Evolutionary conservation across 2,113 vertebrate genomes (phyloP).

Genomic region (Hyaena hyaena): DNA sequence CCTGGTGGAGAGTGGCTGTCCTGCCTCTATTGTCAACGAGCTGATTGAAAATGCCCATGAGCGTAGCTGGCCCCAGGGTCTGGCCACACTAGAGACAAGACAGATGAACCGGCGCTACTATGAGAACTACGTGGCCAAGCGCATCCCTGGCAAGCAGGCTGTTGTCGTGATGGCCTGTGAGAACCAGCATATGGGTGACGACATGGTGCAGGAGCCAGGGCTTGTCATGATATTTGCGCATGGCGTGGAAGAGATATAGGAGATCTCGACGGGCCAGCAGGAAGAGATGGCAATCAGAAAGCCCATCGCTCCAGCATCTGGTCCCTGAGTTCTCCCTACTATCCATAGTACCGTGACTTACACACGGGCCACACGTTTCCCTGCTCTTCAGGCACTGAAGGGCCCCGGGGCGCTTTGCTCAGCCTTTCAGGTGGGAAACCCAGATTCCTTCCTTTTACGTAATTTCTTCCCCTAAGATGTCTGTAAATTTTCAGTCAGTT

Average conservation of each 20-base stretch:
- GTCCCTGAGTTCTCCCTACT: conserved; percentile 7
- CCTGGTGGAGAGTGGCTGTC: conserved; percentile 97
- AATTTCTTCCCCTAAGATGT: conserved; percentile 58
- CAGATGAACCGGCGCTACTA: conserved; percentile 99
- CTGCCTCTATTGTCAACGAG: conserved; percentile 96
- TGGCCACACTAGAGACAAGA: conserved; percentile 97
- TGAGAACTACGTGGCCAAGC: conserved; percentile 99
- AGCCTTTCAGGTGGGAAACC: conserved; percentile 33
- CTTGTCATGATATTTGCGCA: conserved; percentile 99
- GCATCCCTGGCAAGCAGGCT: conserved; percentile 98
- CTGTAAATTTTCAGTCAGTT: conserved; percentile 44
- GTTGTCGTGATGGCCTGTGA: conserved; percentile 99
- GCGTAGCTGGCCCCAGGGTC: conserved; percentile 97
- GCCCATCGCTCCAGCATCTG: conserved; percentile 38
- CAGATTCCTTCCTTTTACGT: conserved; percentile 63
- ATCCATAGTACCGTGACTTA: neutral
- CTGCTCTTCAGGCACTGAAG: conserved; percentile 44
- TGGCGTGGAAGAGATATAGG: conserved; percentile 95
- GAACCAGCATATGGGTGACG: conserved; percentile 99
- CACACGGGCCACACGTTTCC: neutral
- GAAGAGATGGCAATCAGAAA: conserved; percentile 57
- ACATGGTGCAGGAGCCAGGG: conserved; percentile 98
- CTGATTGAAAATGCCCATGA: conserved; percentile 98
- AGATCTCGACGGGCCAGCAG: neutral
- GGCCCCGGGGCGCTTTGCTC: neutral